Conservation (phyloP, 2,113 vertebrate species). For the Phyllostomus hastatus region DNA sequence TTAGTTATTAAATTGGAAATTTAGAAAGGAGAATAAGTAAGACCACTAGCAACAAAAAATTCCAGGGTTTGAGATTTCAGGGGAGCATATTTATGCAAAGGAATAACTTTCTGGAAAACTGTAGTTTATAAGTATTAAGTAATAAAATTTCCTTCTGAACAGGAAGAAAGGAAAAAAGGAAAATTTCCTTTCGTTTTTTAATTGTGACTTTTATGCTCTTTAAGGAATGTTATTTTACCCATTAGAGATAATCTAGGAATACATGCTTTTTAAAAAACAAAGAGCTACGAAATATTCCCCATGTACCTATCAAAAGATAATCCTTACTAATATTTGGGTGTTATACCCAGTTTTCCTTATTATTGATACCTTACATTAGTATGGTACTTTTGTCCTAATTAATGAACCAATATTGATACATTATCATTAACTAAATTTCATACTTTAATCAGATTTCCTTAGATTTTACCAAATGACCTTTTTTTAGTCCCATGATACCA, state of each 20-base stretch:
- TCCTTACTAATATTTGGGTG: neutral
- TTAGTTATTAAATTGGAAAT: neutral
- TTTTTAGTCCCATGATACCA: neutral
- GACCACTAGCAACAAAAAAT: neutral
- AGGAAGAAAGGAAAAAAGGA: too few species aligned
- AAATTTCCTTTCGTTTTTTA: neutral
- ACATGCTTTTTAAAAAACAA: neutral
- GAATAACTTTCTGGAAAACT: neutral
- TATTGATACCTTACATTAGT: neutral
- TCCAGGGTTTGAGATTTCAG: neutral
- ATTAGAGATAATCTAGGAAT: neutral
- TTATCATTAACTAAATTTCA: neutral
- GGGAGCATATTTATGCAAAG: neutral
- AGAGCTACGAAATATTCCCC: neutral
- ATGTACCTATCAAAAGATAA: neutral
- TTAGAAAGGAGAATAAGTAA: neutral
- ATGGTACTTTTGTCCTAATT: neutral
- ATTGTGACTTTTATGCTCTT: neutral
- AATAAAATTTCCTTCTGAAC: neutral
- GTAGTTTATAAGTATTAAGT: neutral
- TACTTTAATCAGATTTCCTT: neutral
- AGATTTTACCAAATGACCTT: neutral
- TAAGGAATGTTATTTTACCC: neutral
- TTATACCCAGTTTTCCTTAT: neutral
- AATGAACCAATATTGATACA: neutral